A percentile compares a stretch with the other conserved stretches of the same genome.
phyloP scores from a whole-genome alignment of 1,140 invertebrate species.

The Drosophila subpulchrella region DNA sequence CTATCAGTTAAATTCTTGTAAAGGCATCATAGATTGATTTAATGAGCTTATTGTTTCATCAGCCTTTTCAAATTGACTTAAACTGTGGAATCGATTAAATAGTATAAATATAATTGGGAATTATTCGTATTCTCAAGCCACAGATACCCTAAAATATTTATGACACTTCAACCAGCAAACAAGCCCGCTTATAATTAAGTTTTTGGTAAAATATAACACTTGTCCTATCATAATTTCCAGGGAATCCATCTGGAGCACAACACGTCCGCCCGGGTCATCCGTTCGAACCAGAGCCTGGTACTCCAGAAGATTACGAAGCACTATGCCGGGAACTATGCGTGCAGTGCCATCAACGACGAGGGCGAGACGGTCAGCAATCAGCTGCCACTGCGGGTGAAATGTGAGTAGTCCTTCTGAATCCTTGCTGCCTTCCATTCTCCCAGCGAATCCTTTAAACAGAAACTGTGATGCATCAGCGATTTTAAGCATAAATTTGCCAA shows the following conservation, averaged over 20 bases:
- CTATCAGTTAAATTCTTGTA: no score
- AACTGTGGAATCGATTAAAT: no score
- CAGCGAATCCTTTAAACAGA: slow-evolving; percentile 16
- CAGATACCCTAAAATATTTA: not conserved
- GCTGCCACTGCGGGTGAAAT: slow-evolving; percentile 92
- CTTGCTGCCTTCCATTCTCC: slow-evolving; percentile 77
- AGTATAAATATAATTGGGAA: no score
- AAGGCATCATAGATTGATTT: no score
- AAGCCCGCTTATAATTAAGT: not conserved
- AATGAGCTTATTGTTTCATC: no score
- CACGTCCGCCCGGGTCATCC: slow-evolving; percentile 90
- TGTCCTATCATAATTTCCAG: slow-evolving; percentile 84
- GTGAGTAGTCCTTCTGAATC: slow-evolving; percentile 89
- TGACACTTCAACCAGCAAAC: not conserved
- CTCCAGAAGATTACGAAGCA: slow-evolving; percentile 92
- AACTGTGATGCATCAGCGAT: slow-evolving; percentile 55
- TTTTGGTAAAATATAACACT: not conserved
- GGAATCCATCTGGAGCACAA: slow-evolving; percentile 91
- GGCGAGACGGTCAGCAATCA: slow-evolving; percentile 92
- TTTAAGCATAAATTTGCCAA: slow-evolving; percentile 62
- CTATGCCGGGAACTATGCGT: slow-evolving; percentile 92
- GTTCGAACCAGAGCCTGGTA: slow-evolving; percentile 93
- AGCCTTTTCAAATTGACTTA: no score
- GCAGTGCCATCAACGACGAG: slow-evolving; percentile 91
- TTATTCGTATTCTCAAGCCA: no score